phyloP scores from a whole-genome alignment of 2,888 invertebrate genomes.

The Ochropacha duplaris region DNA sequence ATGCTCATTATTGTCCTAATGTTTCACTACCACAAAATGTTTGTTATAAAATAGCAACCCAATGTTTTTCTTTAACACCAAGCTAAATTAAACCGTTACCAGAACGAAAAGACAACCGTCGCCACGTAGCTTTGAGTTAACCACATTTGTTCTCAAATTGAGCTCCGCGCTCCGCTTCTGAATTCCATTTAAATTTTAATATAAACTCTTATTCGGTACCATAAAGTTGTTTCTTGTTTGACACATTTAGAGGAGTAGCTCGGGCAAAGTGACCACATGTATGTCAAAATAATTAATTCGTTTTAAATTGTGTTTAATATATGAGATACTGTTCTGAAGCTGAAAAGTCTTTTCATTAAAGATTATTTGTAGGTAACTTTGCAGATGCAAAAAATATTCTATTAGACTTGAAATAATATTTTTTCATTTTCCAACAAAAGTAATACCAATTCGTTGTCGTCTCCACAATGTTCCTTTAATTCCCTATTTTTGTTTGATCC shows the following conservation, averaged over 20 bases:
- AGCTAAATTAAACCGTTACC: slow-evolving; percentile 1
- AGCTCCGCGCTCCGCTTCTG: background rate
- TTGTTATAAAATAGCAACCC: background rate
- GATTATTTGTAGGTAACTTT: background rate
- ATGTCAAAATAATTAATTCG: background rate
- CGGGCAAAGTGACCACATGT: background rate
- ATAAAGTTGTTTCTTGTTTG: background rate
- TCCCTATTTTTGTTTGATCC: slow-evolving; percentile 31
- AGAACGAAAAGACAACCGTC: slow-evolving; percentile 3
- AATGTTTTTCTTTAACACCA: background rate
- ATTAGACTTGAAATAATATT: slow-evolving; percentile 20
- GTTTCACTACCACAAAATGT: background rate
- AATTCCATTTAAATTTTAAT: background rate
- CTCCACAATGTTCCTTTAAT: slow-evolving; percentile 26
- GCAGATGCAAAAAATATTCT: background rate
- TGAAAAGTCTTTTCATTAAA: too few species aligned
- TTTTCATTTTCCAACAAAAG: slow-evolving; percentile 29
- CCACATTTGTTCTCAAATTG: slow-evolving; percentile 4
- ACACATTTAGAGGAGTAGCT: background rate
- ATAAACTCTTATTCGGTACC: background rate
- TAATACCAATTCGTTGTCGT: slow-evolving; percentile 28
- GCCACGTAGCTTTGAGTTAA: background rate
- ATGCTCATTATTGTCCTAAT: too few species aligned
- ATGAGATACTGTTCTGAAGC: too few species aligned
- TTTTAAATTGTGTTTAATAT: background rate